These are phyloP conservation scores for Trissolcus basalis DNA, from an alignment of 1,140 invertebrate genomes.

Conservation along the genomic window DNA sequence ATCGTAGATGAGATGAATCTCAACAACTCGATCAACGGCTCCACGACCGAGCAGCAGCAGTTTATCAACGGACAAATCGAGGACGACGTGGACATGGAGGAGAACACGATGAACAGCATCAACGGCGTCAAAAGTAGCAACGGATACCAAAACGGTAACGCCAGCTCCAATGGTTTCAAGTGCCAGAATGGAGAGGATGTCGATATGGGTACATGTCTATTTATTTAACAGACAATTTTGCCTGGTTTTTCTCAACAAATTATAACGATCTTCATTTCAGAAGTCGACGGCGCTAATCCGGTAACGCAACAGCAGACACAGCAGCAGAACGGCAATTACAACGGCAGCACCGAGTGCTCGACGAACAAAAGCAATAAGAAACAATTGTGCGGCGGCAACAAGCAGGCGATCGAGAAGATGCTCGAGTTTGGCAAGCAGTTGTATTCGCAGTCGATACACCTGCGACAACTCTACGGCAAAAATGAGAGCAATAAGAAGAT, in stretches of 20 bases:
- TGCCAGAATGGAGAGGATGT: slow-evolving; percentile 78
- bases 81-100: slow-evolving; percentile 75
- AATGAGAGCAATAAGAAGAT: slow-evolving; percentile 94
- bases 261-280: slow-evolving; percentile 55
- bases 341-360: slow-evolving; percentile 58
- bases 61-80: slow-evolving; percentile 73
- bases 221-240: too few relatives aligned
- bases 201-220: slow-evolving; percentile 80
- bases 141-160: slow-evolving; percentile 83
- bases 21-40: slow-evolving; percentile 70
- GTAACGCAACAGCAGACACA: slow-evolving; percentile 59
- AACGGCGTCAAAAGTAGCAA: slow-evolving; percentile 73
- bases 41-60: slow-evolving; percentile 66
- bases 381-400: slow-evolving; percentile 84
- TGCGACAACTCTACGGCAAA: slow-evolving; percentile 88
- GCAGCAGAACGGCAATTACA: slow-evolving; percentile 63
- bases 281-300: slow-evolving; percentile 72
- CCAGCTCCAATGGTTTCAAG: slow-evolving; percentile 71
- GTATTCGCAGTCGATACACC: slow-evolving; percentile 90
- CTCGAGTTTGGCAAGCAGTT: slow-evolving; percentile 95
- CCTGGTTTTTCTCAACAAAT: slow-evolving; percentile 5
- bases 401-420: slow-evolving; percentile 91
- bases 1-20: slow-evolving; percentile 75
- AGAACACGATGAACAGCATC: slow-evolving; percentile 62
- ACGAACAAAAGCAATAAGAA: slow-evolving; percentile 75